Percentiles rank a stretch among this genome's conserved stretches.
Evolutionary conservation across 2,888 invertebrate genomes (phyloP).

Genomic region (Polyommatus icarus): DNA sequence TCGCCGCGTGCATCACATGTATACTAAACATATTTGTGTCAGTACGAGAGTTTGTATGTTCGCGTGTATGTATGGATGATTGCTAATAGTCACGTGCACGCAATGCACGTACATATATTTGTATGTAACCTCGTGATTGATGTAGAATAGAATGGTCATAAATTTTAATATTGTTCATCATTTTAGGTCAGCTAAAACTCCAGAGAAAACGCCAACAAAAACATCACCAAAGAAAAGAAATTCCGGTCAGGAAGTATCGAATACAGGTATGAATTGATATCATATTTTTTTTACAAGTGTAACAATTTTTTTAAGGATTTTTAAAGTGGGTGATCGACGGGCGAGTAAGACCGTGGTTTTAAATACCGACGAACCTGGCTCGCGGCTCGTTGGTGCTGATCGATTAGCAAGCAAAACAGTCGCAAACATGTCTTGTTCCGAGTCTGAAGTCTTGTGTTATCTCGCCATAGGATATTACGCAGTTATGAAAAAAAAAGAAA

Average conservation of each 20-base stretch:
- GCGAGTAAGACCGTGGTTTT: too few species aligned
- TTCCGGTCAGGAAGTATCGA: slow-evolving; percentile 65
- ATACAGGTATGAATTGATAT: slow-evolving; percentile 52
- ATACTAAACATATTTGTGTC: too few species aligned
- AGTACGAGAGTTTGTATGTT: background rate
- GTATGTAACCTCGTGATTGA: background rate
- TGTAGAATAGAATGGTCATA: background rate
- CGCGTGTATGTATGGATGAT: background rate
- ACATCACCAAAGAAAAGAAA: slow-evolving; percentile 76
- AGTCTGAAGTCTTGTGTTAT: too few species aligned
- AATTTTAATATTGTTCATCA: background rate
- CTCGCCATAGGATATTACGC: too few species aligned
- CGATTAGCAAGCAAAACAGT: too few species aligned
- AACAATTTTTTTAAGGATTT: background rate
- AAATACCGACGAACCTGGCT: too few species aligned
- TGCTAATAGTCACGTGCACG: background rate
- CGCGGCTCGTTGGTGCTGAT: too few species aligned
- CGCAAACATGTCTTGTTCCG: too few species aligned
- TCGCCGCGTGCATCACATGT: too few species aligned
- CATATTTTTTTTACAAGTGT: background rate
- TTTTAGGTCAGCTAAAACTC: slow-evolving; percentile 64
- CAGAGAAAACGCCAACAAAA: slow-evolving; percentile 61
- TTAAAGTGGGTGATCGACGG: too few species aligned
- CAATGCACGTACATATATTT: background rate
- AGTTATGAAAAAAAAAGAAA: too few species aligned